These are phyloP conservation scores for Rhamnusium bicolor DNA, from an alignment of 2,888 invertebrate species.

Conservation along the genomic window DNA sequence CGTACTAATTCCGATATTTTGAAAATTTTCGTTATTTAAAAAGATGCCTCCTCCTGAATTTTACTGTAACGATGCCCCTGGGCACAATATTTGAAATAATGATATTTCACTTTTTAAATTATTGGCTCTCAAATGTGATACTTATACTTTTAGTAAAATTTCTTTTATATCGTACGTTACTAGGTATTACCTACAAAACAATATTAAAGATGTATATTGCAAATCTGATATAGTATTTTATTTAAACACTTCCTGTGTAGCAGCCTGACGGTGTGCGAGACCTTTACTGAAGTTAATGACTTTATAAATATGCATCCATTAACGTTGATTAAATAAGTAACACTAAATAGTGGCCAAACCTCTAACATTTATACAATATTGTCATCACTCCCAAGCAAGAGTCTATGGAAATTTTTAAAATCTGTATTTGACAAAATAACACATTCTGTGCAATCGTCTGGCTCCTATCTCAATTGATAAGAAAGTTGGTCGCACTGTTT, in stretches of 20 bases:
- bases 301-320: background rate
- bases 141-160: too few relatives aligned
- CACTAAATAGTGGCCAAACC: background rate
- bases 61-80: too few relatives aligned
- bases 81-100: too few relatives aligned
- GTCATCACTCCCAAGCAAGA: background rate
- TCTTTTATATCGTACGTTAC: too few relatives aligned
- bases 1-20: too few relatives aligned
- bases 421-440: slow-evolving; percentile 28
- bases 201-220: background rate
- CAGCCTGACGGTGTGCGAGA: background rate
- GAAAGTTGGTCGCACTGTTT: slow-evolving; percentile 22
- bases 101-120: too few relatives aligned
- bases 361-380: background rate
- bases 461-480: slow-evolving; percentile 31
- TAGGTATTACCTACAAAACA: too few relatives aligned
- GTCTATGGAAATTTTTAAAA: slow-evolving; percentile 24
- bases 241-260: background rate
- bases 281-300: background rate
- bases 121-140: too few relatives aligned
- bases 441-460: slow-evolving; percentile 34
- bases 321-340: background rate
- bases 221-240: background rate
- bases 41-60: too few relatives aligned
- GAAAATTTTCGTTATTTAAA: too few relatives aligned